Evolutionary conservation across 2,797 vertebrate species (phyloP), one percentile per base, ranked within the genome.

Genomic region (Brachymystax lenok): DNA sequence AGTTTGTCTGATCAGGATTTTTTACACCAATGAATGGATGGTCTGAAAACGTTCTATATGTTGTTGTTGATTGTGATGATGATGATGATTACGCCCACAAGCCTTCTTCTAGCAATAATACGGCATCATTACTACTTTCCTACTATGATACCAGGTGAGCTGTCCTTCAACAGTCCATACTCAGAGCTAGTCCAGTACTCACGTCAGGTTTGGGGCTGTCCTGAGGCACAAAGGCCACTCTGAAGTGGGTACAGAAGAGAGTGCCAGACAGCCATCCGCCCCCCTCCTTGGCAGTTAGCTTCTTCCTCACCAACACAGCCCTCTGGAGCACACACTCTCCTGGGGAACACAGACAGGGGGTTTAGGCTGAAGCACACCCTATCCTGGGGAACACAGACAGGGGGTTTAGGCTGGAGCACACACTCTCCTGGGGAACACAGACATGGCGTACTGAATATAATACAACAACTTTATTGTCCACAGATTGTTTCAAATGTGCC

Each of bases 301-400:
- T 95, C 91, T 95, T 98, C 85, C 95, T 94, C 76, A 97, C 94
- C 75, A 94, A 93, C 0, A 94, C 85, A 1, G 96, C 95, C 85
- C 94, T 93, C 83, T 96, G 97, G 13, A 96, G 95, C 14, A 98
- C 91, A 80, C 90, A 94, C 86, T 99, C 97, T 0, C 97, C 97
- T 97, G 21, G 71, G 63, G 24, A 30, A 76, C 1, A 46, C 0
- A 24, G 7, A 56, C 27, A 79, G 35, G 54, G 46, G 6, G 35
- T 35, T 35, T 35, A 35, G 35, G 35, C 83, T 96, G 97, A 13
- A 96, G 95, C 14, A 98, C 91, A 79, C 90, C 94, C 86, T 99
- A 97, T 0, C 97, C 97, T 97, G 21, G 71, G 63, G 33, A 28
- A 75, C 1, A 40, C 0, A 24, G 7, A 56, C 35, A 79, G 33